These are phyloP conservation scores for Acanthurus leucopareius DNA, from an alignment of 2,797 vertebrate species.

Conservation along the genomic window DNA sequence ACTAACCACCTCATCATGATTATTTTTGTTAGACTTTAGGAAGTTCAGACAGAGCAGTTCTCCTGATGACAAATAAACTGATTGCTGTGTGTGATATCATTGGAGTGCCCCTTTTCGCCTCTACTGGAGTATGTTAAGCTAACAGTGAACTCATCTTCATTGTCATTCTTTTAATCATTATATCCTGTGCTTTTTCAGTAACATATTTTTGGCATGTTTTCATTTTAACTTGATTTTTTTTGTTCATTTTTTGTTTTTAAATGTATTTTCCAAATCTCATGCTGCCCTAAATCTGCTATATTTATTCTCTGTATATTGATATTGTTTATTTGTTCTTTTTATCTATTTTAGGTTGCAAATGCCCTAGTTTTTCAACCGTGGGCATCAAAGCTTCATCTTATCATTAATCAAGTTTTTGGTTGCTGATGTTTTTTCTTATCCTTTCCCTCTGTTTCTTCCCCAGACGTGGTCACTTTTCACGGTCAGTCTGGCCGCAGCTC, in stretches of 20 bases:
- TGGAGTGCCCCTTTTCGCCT: not conserved
- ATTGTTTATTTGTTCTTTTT: not conserved
- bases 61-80: too few relatives aligned
- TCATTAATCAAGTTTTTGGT: not conserved
- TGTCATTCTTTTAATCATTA: not conserved
- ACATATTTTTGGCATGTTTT: too few relatives aligned
- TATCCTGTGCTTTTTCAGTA: too few relatives aligned
- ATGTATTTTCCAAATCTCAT: too few relatives aligned
- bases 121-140: not conserved
- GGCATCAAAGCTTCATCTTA: not conserved
- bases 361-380: not conserved
- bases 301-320: not conserved
- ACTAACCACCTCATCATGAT: too few relatives aligned
- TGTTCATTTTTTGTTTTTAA: too few relatives aligned
- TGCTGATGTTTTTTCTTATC: not conserved
- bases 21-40: too few relatives aligned
- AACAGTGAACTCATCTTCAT: not conserved
- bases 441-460: not conserved
- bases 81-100: not conserved
- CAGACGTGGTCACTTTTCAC: slow-evolving; percentile 88
- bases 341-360: not conserved
- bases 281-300: not conserved
- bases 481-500: slow-evolving; percentile 81
- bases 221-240: too few relatives aligned
- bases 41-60: too few relatives aligned